Evolutionary conservation across 2,797 vertebrate species (phyloP), one percentile per base, ranked within the genome.

Genomic region (Catamblyrhynchus diadema): DNA sequence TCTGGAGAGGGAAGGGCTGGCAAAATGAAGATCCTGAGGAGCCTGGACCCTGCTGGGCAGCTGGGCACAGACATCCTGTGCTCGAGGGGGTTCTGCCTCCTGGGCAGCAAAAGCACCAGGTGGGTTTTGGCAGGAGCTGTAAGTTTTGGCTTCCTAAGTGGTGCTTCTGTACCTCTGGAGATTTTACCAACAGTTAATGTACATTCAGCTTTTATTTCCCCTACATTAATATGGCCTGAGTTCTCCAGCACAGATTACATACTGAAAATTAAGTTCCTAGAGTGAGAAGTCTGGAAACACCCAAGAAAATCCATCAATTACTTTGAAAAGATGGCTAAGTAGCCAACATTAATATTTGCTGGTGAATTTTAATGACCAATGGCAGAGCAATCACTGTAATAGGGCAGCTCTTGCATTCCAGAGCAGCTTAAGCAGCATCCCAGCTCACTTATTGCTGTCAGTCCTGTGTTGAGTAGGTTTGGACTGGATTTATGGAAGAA

Each of bases 261-360:
- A 35, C 27, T 87, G 71, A 71, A 89, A 44, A 57, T 90, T 50
- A 80, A 61, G 39, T 79, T 64, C 35, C 75, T 13, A 15, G 71
- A 47, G 85, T 12, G n/a, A 8, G n/a, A 39, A 57, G 16, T 12
- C 59, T 90, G 59, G 73, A 75, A 92, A 74, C 51, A 61, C 12
- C 21, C 15, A 57, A 57, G 70, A 3, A 33, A 32, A 8, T 35
- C 62, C 41, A 69, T 60, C 41, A 67, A 28, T 81, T 81, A 83
- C 50, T 45, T 32, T 37, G 78, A 4, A 84, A 90, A 90, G 54
- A 28, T 90, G 80, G 69, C 66, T 69, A 65, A 90, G 66, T n/a
- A 79, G 74, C 35, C 23, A 30, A 20, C 23, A 32, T 84, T 79
- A 72, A 57, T 70, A 66, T 88, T 65, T 66, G 44, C 50, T 56